Evolutionary conservation across 2,888 invertebrate species (phyloP).

Genomic region (Hyles lineata): DNA sequence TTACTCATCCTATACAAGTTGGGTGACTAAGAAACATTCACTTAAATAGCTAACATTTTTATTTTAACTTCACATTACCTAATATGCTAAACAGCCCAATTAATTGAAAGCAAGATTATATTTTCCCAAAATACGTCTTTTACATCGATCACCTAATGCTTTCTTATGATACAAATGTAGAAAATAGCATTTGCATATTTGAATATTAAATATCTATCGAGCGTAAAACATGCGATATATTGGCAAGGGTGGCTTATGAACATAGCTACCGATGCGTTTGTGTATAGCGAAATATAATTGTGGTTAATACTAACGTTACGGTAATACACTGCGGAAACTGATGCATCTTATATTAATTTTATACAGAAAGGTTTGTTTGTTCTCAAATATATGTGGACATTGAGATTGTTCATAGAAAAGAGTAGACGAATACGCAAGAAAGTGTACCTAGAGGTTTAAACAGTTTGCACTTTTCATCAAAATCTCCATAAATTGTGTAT

Average conservation of each 20-base stretch:
- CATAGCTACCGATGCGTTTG: constrained; percentile 6
- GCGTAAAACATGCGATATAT: constrained; percentile 1
- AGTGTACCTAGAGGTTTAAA: not conserved
- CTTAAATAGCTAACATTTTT: constrained; percentile 28
- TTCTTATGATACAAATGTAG: constrained; percentile 66
- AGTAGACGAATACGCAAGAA: not conserved
- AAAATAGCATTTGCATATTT: constrained; percentile 57
- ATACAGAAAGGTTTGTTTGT: not conserved
- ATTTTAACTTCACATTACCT: constrained; percentile 20
- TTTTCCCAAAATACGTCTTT: constrained; percentile 44
- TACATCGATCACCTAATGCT: constrained; percentile 40
- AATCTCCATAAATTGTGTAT: not conserved
- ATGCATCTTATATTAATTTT: not conserved
- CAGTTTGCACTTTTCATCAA: not conserved
- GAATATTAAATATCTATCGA: not conserved
- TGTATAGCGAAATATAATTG: constrained; percentile 1
- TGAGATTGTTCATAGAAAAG: not conserved
- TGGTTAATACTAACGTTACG: not conserved
- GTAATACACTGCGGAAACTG: constrained; percentile 13
- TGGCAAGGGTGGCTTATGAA: constrained; percentile 10
- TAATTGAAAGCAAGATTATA: constrained; percentile 48
- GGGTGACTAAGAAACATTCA: constrained; percentile 69
- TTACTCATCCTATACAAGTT: constrained; percentile 72
- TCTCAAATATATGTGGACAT: not conserved
- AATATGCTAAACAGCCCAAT: constrained; percentile 42